These are phyloP conservation scores for Jacana jacana DNA, from an alignment of 2,113 vertebrate species.

Conservation along the genomic window DNA sequence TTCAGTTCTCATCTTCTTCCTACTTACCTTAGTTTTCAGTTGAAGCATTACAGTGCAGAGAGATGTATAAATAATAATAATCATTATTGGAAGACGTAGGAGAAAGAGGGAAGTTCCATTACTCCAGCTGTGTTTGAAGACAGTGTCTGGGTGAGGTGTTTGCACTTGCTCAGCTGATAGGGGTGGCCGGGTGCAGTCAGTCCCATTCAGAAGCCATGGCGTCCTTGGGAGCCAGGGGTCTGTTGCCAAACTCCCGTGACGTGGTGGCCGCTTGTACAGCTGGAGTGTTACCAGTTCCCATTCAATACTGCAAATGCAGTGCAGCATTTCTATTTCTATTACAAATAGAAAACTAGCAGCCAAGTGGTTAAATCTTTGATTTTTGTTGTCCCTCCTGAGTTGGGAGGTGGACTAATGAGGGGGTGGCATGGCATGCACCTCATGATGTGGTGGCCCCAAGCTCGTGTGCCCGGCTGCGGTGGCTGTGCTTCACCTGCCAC, in stretches of 20 bases:
- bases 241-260: neutral
- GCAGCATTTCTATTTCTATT: no score
- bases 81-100: neutral
- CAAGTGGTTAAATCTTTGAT: neutral
- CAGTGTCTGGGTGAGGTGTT: neutral
- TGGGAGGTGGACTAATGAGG: neutral
- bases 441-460: neutral
- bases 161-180: neutral
- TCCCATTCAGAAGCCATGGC: neutral
- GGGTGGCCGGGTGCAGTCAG: neutral
- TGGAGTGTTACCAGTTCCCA: neutral
- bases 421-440: neutral
- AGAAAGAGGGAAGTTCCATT: neutral
- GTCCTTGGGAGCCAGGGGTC: neutral
- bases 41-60: neutral
- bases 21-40: neutral
- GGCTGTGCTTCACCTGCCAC: neutral
- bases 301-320: neutral
- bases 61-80: neutral
- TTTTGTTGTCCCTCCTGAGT: neutral
- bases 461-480: fast-evolving
- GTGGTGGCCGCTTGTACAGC: neutral
- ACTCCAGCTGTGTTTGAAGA: neutral
- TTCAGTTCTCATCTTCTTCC: neutral
- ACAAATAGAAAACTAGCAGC: neutral